Percentiles rank a stretch among this genome's conserved stretches.
phyloP scores from a whole-genome alignment of 2,113 vertebrate species.

The Pandion haliaetus region DNA sequence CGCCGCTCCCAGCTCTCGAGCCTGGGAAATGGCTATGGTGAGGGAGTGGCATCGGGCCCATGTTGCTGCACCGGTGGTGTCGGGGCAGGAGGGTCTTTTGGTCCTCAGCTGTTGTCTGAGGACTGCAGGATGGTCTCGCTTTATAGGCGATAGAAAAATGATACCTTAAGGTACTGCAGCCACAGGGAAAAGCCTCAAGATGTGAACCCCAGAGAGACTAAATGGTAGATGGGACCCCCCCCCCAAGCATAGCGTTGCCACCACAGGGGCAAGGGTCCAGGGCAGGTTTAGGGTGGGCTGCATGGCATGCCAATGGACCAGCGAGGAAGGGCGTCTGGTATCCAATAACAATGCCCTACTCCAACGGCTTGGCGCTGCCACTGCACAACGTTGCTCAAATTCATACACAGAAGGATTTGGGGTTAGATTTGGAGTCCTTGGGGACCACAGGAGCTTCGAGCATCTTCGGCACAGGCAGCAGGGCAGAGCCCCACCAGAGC shows the following conservation, averaged over 20 bases:
- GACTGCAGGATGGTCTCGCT: accelerated
- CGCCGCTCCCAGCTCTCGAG: accelerated
- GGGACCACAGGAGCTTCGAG: not conserved
- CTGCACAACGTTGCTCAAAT: accelerated
- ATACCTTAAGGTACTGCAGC: not conserved
- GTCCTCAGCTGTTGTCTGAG: not conserved
- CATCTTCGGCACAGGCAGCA: accelerated
- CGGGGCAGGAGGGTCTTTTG: not conserved
- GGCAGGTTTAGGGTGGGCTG: not conserved
- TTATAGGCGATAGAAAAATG: accelerated
- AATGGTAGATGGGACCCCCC: not conserved
- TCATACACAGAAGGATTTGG: accelerated
- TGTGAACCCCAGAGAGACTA: not conserved
- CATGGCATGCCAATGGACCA: not conserved
- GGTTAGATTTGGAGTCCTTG: not conserved
- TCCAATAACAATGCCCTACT: accelerated
- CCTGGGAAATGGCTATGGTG: not conserved
- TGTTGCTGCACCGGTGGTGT: accelerated
- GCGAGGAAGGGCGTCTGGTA: accelerated
- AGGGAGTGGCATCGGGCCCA: accelerated
- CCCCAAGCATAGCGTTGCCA: accelerated
- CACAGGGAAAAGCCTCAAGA: not conserved
- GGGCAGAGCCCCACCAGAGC: not conserved
- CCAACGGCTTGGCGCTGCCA: accelerated
- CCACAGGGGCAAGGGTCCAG: accelerated